phyloP scores from a whole-genome alignment of 2,797 vertebrate genomes.

The Mastacembelus armatus region DNA sequence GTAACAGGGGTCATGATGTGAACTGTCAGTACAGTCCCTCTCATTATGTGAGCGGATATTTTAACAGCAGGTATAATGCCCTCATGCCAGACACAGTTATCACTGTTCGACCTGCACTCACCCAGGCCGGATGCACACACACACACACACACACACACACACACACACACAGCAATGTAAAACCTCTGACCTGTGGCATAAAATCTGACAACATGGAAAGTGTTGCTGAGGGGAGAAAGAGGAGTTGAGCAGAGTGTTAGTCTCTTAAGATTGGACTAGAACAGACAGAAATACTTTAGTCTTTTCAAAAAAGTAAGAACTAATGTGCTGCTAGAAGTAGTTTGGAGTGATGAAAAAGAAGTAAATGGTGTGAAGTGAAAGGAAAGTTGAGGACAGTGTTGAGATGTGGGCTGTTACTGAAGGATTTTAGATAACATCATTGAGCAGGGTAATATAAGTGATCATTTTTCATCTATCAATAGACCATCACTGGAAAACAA shows the following conservation, averaged over 20 bases:
- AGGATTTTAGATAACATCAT: not conserved
- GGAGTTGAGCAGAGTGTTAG: constrained; percentile 19
- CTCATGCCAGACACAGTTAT: constrained; percentile 14
- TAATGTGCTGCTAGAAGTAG: constrained; percentile 27
- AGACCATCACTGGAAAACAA: not conserved
- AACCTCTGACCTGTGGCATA: constrained; percentile 44
- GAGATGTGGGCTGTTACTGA: not conserved
- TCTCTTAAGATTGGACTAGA: too few species aligned
- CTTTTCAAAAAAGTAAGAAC: constrained; percentile 13
- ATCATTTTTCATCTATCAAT: not conserved
- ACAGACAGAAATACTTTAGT: constrained; percentile 34
- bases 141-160: too few species aligned
- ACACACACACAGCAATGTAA: constrained; percentile 24
- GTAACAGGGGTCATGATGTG: constrained; percentile 8
- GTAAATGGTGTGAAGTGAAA: constrained; percentile 12
- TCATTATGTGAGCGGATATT: constrained; percentile 47
- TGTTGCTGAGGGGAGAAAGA: constrained; percentile 26
- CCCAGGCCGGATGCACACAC: constrained; percentile 15
- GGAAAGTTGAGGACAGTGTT: constrained; percentile 10
- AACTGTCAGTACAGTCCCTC: constrained; percentile 21
- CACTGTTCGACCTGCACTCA: constrained; percentile 25
- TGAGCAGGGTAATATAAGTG: not conserved
- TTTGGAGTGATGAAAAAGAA: constrained; percentile 28
- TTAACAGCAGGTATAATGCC: constrained; percentile 31
- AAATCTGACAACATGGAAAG: constrained; percentile 60